Evolutionary conservation across 2,113 vertebrate genomes (phyloP).

Genomic region (Phoxinus phoxinus): DNA sequence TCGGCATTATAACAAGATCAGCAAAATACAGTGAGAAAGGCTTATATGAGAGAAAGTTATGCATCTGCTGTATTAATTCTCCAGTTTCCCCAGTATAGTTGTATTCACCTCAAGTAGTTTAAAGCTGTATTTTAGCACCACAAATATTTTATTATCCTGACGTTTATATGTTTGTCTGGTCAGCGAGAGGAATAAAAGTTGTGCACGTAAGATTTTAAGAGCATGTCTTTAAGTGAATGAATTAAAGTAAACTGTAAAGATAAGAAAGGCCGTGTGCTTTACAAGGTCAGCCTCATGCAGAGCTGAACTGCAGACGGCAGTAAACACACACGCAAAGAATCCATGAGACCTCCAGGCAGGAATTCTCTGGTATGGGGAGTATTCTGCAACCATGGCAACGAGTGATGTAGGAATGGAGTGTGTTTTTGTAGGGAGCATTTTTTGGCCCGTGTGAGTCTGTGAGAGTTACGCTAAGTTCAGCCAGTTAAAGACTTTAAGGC

Average conservation of each 20-base stretch:
- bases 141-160: not conserved
- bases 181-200: not conserved
- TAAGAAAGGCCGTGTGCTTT: not conserved
- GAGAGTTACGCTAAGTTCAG: conserved; percentile 28
- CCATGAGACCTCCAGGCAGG: conserved; percentile 30
- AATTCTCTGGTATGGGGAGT: conserved; percentile 55
- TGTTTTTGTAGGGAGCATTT: conserved; percentile 48
- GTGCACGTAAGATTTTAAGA: not conserved
- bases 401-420: conserved; percentile 20
- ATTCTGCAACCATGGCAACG: conserved; percentile 47
- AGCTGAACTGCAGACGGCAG: conserved; percentile 2
- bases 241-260: not conserved
- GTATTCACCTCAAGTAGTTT: not conserved
- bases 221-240: not conserved
- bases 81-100: not conserved
- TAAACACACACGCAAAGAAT: conserved; percentile 16
- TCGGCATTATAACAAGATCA: not conserved
- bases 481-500: conserved; percentile 24
- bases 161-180: not conserved
- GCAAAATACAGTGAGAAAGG: not conserved
- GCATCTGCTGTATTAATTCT: not conserved
- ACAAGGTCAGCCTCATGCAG: not conserved
- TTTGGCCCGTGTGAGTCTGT: conserved; percentile 29
- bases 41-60: not conserved
- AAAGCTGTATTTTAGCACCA: not conserved